These are phyloP conservation scores for Philaethria dido DNA, from an alignment of 2,888 invertebrate species.

Conservation along the genomic window DNA sequence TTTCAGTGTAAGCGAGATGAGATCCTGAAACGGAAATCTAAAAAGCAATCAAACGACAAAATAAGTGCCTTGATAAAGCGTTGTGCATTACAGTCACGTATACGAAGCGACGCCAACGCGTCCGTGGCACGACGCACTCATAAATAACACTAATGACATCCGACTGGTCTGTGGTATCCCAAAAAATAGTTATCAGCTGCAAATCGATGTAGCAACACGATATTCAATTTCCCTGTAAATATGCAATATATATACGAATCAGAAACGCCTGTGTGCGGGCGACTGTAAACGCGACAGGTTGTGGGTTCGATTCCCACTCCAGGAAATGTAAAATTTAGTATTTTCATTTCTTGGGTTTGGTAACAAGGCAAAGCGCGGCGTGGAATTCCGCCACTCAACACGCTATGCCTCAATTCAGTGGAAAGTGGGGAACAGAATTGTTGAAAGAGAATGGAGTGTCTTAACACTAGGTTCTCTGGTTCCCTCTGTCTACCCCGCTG, in stretches of 20 bases:
- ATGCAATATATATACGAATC: neutral
- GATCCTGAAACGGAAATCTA: slow-evolving; percentile 38
- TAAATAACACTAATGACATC: slow-evolving; percentile 80
- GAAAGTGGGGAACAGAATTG: too few relatives aligned
- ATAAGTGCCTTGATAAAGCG: slow-evolving; percentile 27
- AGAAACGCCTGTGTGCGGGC: too few relatives aligned
- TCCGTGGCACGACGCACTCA: slow-evolving; percentile 63
- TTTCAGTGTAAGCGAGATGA: slow-evolving; percentile 37
- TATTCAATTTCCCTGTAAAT: slow-evolving; percentile 14
- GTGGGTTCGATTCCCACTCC: too few relatives aligned
- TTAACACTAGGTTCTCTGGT: too few relatives aligned
- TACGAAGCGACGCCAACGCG: slow-evolving; percentile 36
- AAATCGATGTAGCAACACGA: slow-evolving; percentile 32
- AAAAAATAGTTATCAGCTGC: slow-evolving; percentile 37
- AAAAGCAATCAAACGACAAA: slow-evolving; percentile 28
- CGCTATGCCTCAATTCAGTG: too few relatives aligned
- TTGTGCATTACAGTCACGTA: slow-evolving; percentile 49
- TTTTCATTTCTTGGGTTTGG: too few relatives aligned
- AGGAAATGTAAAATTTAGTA: too few relatives aligned
- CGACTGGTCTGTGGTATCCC: slow-evolving; percentile 56
- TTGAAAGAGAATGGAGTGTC: too few relatives aligned
- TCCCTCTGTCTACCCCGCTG: too few relatives aligned
- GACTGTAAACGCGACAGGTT: too few relatives aligned
- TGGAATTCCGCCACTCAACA: too few relatives aligned
- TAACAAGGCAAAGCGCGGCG: too few relatives aligned